phyloP scores from a whole-genome alignment of 30 jellyfish, hydroid and myxozoan genomes.

The Haliclystus octoradiatus region DNA sequence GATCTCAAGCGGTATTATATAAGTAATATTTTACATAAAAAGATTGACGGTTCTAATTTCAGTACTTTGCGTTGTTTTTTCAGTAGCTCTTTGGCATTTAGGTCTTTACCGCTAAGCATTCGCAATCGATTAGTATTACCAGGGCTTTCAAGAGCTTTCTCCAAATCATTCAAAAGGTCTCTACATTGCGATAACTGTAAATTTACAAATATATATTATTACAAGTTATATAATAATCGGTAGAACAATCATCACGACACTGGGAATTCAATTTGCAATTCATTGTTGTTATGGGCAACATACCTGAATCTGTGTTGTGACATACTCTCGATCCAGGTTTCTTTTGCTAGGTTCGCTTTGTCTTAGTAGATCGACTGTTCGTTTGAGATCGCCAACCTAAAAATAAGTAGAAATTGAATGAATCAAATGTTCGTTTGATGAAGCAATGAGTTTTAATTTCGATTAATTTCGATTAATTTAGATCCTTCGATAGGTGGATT shows the following conservation, averaged over 20 bases:
- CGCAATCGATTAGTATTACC: conserved; percentile 51
- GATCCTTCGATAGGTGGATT: too few species aligned
- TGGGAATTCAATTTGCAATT: too few species aligned
- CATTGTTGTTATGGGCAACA: not conserved
- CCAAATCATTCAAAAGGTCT: conserved; percentile 54
- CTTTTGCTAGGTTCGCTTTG: conserved; percentile 35
- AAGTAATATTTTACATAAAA: not conserved
- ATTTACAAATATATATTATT: not conserved
- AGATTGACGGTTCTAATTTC: not conserved
- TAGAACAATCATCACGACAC: too few species aligned
- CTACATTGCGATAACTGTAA: conserved; percentile 65
- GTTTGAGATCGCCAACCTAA: conserved; percentile 38
- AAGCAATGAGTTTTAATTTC: too few species aligned
- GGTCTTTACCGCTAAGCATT: conserved; percentile 69
- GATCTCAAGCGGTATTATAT: not conserved
- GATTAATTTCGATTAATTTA: too few species aligned
- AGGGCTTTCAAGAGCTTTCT: conserved; percentile 58
- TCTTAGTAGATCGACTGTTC: conserved; percentile 10
- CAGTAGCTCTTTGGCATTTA: conserved; percentile 36
- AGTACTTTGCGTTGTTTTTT: too few species aligned
- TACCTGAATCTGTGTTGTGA: conserved; percentile 59
- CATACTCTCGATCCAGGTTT: conserved; percentile 48
- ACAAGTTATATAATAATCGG: not conserved
- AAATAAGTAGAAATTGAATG: not conserved
- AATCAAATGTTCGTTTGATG: too few species aligned